Evolutionary conservation across 2,797 vertebrate genomes (phyloP).

Genomic region (Varecia variegata): DNA sequence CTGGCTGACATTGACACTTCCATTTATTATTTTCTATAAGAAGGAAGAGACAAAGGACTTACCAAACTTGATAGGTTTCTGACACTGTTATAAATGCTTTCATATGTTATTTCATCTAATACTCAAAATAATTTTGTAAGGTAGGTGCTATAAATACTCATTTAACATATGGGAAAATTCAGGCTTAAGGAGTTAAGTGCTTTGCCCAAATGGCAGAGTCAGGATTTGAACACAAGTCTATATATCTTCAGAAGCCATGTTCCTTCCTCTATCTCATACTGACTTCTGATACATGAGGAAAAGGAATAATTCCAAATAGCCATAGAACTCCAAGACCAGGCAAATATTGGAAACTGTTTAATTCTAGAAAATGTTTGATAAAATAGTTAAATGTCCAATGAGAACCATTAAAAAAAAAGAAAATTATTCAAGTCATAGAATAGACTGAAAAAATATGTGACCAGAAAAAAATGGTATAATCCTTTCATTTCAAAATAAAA

Average conservation of each 20-base stretch:
- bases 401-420: neutral
- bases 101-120: slow-evolving; percentile 9
- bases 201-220: neutral
- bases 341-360: neutral
- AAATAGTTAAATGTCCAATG: neutral
- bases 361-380: slow-evolving; percentile 41
- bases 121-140: slow-evolving; percentile 23
- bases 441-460: neutral
- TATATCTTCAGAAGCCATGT: neutral
- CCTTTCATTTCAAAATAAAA: slow-evolving; percentile 47
- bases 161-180: neutral
- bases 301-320: slow-evolving; percentile 20
- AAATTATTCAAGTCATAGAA: slow-evolving; percentile 15
- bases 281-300: neutral
- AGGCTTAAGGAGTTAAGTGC: neutral
- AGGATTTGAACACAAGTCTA: neutral
- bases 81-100: neutral
- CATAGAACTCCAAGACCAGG: neutral
- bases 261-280: neutral
- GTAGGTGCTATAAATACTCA: neutral
- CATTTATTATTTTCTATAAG: slow-evolving; percentile 25
- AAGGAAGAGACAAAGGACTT: slow-evolving; percentile 6
- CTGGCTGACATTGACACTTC: neutral
- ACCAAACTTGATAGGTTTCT: neutral
- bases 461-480: neutral